Conservation (phyloP, 2,113 vertebrate genomes). For the Colinus virginianus region DNA sequence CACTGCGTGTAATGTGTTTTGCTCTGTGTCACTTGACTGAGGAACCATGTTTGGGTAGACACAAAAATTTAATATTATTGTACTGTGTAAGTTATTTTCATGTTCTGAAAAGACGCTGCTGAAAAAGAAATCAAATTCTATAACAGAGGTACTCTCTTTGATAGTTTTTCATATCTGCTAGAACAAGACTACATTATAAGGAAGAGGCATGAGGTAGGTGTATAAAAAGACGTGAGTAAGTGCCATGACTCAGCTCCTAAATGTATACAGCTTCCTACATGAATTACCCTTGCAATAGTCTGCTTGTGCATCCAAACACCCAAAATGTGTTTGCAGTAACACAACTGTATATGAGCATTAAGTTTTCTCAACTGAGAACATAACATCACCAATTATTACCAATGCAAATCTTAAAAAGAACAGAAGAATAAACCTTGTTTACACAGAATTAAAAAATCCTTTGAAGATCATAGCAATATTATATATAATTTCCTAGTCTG, state of each 20-base stretch:
- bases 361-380: neutral
- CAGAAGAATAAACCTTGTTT: neutral
- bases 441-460: neutral
- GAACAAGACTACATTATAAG: neutral
- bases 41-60: neutral
- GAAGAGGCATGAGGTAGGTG: constrained; percentile 1
- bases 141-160: neutral
- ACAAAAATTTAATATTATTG: neutral
- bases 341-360: neutral
- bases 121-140: neutral
- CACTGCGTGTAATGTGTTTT: neutral
- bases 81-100: neutral
- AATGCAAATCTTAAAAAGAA: neutral
- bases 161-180: neutral
- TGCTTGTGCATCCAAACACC: neutral
- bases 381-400: neutral
- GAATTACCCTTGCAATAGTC: constrained; percentile 26
- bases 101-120: neutral
- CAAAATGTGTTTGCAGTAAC: neutral
- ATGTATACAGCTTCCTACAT: constrained; percentile 21
- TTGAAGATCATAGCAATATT: neutral
- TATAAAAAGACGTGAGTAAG: constrained; percentile 63
- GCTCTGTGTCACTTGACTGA: neutral
- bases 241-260: constrained; percentile 48
- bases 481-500: neutral